A percentile compares a stretch with the other conserved stretches of the same genome.
Evolutionary conservation across 2,797 vertebrate species (phyloP).

Genomic region (Neomorphus geoffroyi): DNA sequence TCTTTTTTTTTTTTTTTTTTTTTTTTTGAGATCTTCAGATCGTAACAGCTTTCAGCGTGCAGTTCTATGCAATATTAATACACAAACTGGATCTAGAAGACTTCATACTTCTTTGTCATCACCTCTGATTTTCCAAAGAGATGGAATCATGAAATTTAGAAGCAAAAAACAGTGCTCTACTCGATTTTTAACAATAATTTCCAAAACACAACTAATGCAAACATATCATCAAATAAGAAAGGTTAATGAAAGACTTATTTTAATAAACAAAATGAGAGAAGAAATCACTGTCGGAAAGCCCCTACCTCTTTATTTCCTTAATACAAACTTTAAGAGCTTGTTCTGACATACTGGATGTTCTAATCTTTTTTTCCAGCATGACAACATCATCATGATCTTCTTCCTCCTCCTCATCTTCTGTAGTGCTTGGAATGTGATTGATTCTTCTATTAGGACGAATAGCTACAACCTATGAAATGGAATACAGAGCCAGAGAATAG

Average conservation of each 20-base stretch:
- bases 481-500: neutral
- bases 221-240: neutral
- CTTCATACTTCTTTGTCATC: neutral
- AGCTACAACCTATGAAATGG: slow-evolving; percentile 79
- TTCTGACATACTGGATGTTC: slow-evolving; percentile 89
- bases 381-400: slow-evolving; percentile 90
- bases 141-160: neutral
- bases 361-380: slow-evolving; percentile 89
- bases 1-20: too few species aligned
- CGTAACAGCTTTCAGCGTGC: neutral
- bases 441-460: slow-evolving; percentile 79
- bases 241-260: neutral
- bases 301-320: slow-evolving; percentile 93
- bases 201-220: neutral
- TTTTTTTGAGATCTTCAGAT: neutral
- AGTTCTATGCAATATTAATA: neutral
- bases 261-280: neutral
- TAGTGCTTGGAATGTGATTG: slow-evolving; percentile 76
- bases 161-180: neutral
- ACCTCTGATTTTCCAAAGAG: neutral
- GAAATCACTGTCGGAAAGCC: neutral
- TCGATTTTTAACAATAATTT: neutral
- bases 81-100: neutral
- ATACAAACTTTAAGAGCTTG: slow-evolving; percentile 90
- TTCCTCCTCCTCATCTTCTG: slow-evolving; percentile 90